Conservation (phyloP, 2,888 invertebrate genomes). For the Onthophagus sagittarius region DNA sequence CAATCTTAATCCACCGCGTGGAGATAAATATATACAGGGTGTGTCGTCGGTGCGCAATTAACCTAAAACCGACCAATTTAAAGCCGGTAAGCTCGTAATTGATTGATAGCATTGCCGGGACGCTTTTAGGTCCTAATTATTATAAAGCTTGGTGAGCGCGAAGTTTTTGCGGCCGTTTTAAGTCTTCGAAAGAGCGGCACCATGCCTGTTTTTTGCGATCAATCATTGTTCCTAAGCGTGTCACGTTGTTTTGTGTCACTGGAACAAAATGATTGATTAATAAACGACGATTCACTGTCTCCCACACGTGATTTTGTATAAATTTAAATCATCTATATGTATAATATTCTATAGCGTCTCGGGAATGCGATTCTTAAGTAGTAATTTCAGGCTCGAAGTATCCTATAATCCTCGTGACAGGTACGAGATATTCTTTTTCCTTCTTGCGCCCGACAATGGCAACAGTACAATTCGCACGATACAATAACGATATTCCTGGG, state of each 20-base stretch:
- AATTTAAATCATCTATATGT: background rate
- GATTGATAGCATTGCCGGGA: background rate
- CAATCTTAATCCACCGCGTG: background rate
- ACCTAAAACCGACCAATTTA: conserved; percentile 5
- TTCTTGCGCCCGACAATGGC: background rate
- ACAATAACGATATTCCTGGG: background rate
- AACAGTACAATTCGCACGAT: background rate
- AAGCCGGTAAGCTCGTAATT: background rate
- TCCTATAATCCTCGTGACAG: background rate
- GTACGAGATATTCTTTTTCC: background rate
- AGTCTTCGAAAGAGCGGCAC: background rate
- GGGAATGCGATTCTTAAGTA: background rate
- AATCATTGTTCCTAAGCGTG: background rate
- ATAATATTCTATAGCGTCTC: background rate
- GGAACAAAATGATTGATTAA: background rate
- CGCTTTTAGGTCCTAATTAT: background rate
- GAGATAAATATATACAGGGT: conserved; percentile 7
- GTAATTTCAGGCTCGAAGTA: background rate
- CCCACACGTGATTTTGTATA: background rate
- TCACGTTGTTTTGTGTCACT: background rate
- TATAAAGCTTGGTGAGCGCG: background rate
- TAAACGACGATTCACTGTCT: background rate
- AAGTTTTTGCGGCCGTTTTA: background rate
- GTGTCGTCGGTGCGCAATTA: conserved; percentile 1
- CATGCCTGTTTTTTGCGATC: background rate